Percentiles rank a stretch among this genome's conserved stretches.
These are phyloP conservation scores for Sialia sialis DNA, from an alignment of 2,113 vertebrate species.

Conservation along the genomic window DNA sequence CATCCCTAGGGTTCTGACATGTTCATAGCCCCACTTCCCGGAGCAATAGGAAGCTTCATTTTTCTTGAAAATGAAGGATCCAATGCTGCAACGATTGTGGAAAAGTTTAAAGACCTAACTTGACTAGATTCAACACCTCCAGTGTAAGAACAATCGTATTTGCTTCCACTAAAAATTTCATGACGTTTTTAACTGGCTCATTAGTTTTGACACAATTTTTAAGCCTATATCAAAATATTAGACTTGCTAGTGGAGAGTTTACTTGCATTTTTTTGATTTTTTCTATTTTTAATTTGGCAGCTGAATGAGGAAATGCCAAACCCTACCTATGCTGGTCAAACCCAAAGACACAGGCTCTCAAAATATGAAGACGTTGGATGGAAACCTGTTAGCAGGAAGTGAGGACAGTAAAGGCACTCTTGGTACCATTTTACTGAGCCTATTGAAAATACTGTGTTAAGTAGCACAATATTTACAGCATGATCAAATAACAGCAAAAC, in stretches of 20 bases:
- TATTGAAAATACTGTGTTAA: background rate
- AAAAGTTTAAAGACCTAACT: background rate
- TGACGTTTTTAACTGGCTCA: background rate
- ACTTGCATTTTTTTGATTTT: background rate
- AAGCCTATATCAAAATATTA: background rate
- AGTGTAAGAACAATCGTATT: background rate
- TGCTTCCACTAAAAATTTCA: background rate
- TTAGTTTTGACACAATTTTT: background rate
- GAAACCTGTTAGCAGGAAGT: background rate
- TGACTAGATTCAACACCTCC: fast-evolving
- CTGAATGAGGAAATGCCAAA: background rate
- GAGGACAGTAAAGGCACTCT: background rate
- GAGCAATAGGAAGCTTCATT: background rate
- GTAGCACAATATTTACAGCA: background rate
- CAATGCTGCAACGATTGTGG: background rate
- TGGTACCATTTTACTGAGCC: background rate
- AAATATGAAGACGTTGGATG: background rate
- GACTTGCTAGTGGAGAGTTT: background rate
- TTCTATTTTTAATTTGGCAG: background rate
- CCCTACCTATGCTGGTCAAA: fast-evolving
- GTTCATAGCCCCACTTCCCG: background rate
- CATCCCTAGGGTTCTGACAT: background rate
- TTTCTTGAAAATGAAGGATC: background rate
- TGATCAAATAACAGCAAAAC: background rate
- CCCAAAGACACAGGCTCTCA: background rate